These are phyloP conservation scores for Microtus ochrogaster DNA, from an alignment of 2,113 vertebrate genomes.

Conservation along the genomic window DNA sequence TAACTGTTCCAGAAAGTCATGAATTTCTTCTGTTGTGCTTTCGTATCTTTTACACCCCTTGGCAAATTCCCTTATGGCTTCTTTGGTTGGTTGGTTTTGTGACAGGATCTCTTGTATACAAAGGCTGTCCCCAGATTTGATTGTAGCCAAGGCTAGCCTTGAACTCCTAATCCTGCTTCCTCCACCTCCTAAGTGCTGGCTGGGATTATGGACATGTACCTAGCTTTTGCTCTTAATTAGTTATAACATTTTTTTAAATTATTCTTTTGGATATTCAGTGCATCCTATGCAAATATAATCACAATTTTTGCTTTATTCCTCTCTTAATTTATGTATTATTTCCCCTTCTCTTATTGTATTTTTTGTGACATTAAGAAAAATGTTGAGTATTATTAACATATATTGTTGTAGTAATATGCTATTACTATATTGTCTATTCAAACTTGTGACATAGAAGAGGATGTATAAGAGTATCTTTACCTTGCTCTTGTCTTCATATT, in stretches of 20 bases:
- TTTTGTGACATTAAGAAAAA: neutral
- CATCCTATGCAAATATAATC: neutral
- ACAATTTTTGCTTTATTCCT: constrained; percentile 17
- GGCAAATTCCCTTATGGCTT: neutral
- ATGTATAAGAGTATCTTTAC: neutral
- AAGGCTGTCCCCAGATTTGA: neutral
- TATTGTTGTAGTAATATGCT: neutral
- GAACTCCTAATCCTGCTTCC: neutral
- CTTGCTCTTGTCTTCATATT: neutral
- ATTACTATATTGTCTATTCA: neutral
- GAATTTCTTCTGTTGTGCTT: neutral
- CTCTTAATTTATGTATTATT: neutral
- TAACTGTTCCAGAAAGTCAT: neutral
- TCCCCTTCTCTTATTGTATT: neutral
- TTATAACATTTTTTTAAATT: constrained; percentile 4
- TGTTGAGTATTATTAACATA: neutral
- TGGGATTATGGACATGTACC: neutral
- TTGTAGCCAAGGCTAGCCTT: neutral
- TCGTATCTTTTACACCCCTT: neutral
- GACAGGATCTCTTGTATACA: no score
- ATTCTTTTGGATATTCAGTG: neutral
- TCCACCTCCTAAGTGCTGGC: neutral
- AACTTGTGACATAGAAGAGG: neutral
- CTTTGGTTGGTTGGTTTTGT: neutral
- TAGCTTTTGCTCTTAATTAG: neutral